phyloP scores from a whole-genome alignment of 1,140 invertebrate genomes.

The Saccostrea cuccullata region DNA sequence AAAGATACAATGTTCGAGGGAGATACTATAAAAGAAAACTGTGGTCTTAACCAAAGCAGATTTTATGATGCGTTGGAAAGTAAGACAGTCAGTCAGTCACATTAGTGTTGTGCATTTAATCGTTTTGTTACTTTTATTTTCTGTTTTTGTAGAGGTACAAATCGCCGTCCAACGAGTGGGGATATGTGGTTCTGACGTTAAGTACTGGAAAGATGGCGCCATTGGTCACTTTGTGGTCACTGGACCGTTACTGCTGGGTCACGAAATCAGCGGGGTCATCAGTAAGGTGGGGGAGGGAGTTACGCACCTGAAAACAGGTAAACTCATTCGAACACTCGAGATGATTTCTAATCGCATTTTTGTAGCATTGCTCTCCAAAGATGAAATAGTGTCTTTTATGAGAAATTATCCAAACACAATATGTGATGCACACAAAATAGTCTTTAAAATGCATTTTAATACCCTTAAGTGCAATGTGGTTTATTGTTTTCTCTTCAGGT shows the following conservation, averaged over 20 bases:
- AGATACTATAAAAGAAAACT: too few species aligned
- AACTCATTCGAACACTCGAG: not conserved
- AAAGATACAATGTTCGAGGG: too few species aligned
- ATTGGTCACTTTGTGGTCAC: conserved; percentile 81
- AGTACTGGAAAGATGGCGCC: conserved; percentile 89
- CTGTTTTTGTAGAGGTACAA: conserved; percentile 86
- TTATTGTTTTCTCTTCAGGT: conserved; percentile 79
- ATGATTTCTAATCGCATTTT: too few species aligned
- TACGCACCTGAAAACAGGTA: conserved; percentile 72
- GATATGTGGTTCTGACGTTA: conserved; percentile 97
- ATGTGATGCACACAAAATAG: too few species aligned
- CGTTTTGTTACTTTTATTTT: not conserved
- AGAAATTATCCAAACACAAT: too few species aligned
- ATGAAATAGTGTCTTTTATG: too few species aligned
- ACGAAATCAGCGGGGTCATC: conserved; percentile 74
- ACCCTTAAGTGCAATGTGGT: too few species aligned
- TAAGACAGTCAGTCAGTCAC: too few species aligned
- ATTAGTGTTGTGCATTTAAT: not conserved
- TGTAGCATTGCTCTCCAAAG: too few species aligned
- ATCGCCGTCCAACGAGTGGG: conserved; percentile 93
- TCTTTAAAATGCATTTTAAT: too few species aligned
- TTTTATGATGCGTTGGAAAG: too few species aligned
- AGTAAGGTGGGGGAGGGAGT: conserved; percentile 78
- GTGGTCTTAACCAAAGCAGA: too few species aligned
- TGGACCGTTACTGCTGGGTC: conserved; percentile 73